Conservation (phyloP, 2,888 invertebrate species). For the Dolichopus griseipennis region DNA sequence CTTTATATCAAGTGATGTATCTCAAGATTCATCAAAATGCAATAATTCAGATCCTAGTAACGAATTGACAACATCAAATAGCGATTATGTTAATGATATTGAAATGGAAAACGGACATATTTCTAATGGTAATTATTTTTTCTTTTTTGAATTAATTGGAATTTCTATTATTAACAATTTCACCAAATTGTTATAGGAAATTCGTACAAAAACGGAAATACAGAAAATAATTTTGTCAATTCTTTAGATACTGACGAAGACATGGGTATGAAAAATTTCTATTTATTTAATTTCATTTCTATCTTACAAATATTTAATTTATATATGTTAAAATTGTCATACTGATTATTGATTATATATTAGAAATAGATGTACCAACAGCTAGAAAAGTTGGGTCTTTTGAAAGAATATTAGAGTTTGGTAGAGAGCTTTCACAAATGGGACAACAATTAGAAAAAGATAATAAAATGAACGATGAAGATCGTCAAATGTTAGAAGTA, state of each 20-base stretch:
- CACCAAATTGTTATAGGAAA: conserved; percentile 29
- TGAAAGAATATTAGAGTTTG: conserved; percentile 90
- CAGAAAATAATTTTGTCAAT: conserved; percentile 40
- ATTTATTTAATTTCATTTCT: background rate
- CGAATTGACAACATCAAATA: conserved; percentile 18
- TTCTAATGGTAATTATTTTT: conserved; percentile 33
- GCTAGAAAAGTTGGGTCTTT: conserved; percentile 45
- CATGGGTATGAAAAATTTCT: conserved; percentile 53
- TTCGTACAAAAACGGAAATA: conserved; percentile 39
- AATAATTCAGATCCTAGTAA: conserved; percentile 26
- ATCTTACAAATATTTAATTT: background rate
- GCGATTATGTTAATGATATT: conserved; percentile 39
- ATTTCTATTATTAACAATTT: conserved; percentile 1
- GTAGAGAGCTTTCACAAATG: conserved; percentile 85
- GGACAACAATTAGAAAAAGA: conserved; percentile 76
- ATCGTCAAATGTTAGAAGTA: conserved; percentile 88
- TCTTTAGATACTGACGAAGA: conserved; percentile 62
- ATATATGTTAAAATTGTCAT: conserved; percentile 9
- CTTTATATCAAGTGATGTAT: background rate
- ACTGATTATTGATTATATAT: background rate
- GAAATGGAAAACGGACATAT: conserved; percentile 45
- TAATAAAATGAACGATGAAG: conserved; percentile 64
- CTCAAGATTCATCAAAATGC: conserved; percentile 33
- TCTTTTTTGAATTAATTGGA: background rate
- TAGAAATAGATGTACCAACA: conserved; percentile 41